Evolutionary conservation across 1,140 invertebrate species (phyloP), one percentile per base, ranked within the genome.

Genomic region (Chymomyza costata): DNA sequence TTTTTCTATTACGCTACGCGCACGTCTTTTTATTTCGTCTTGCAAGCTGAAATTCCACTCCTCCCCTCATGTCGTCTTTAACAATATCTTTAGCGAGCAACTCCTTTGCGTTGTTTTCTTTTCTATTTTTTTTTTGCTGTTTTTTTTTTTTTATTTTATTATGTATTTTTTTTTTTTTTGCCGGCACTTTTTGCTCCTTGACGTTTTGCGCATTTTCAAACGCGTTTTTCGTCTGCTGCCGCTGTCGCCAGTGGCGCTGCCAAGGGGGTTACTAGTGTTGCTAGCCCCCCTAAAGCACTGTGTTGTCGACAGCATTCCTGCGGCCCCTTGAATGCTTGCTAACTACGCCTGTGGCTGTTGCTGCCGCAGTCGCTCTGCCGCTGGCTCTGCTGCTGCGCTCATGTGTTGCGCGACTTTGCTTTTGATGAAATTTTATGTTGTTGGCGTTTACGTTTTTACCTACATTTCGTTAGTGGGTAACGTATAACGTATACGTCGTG

Each of bases 361-460:
- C 8, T 25, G 21, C 21, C 3, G 3, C 21, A 25, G 3, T 3
- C 8, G 21, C 21, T 25, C 3, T 25, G 3, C 3, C 21, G 3
- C 3, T 25, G 3, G 21, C 8, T 25, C 8, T 25, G 21, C 8
- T 25, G 21, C 21, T 3, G 3, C 21, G 8, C 8, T 3, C 8
- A 8, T 25, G 3, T 25, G 21, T 25, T 25, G 21, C 8, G 21
- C 21, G 21, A 25, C 21, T 65, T 73, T 78, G 71, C 66, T 60
- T 76, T 76, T 76, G 65, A 76, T 76, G 71, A 70, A 70, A 78
- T 78, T 78, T 80, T 57, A 80, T 78, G 67, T 71, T 28, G 25
- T 28, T 55, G 37, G 8, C 32, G 32, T 13, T 57, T 57, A 35
- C 65, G 28, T 30, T 32, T 48, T n/a, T 28, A 40, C 41, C 5